Evolutionary conservation across 2,888 invertebrate species (phyloP).

Genomic region (Norana najaformis): DNA sequence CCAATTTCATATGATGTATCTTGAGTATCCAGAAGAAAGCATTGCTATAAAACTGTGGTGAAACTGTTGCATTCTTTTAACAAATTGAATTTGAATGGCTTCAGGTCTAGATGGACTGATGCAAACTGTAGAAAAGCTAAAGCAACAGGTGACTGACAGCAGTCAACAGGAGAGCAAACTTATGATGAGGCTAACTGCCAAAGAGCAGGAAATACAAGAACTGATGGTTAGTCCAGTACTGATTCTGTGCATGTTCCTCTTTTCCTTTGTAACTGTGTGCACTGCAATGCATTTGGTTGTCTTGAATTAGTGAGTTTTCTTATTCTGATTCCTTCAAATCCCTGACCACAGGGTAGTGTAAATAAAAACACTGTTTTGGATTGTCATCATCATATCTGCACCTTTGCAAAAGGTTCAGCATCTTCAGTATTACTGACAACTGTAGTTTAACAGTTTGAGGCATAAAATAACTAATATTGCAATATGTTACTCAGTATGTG

Average conservation of each 20-base stretch:
- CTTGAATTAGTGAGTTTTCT: background rate
- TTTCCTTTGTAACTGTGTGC: background rate
- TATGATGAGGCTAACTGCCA: conserved; percentile 86
- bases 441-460: too few species aligned
- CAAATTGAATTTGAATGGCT: conserved; percentile 10
- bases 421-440: too few species aligned
- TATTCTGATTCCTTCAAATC: background rate
- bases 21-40: background rate
- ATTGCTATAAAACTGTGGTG: background rate
- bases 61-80: background rate
- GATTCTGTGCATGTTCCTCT: background rate
- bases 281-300: background rate
- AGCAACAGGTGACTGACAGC: conserved; percentile 70
- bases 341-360: background rate
- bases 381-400: background rate
- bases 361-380: background rate
- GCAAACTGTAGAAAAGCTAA: conserved; percentile 41
- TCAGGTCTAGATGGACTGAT: conserved; percentile 31
- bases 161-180: conserved; percentile 88
- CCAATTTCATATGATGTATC: background rate
- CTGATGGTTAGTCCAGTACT: conserved; percentile 75
- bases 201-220: conserved; percentile 96
- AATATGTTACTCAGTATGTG: too few species aligned
- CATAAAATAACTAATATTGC: too few species aligned
- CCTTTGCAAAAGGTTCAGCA: background rate